Evolutionary conservation across 2,797 vertebrate genomes (phyloP), one percentile per base, ranked within the genome.

Genomic region (Alca torda): DNA sequence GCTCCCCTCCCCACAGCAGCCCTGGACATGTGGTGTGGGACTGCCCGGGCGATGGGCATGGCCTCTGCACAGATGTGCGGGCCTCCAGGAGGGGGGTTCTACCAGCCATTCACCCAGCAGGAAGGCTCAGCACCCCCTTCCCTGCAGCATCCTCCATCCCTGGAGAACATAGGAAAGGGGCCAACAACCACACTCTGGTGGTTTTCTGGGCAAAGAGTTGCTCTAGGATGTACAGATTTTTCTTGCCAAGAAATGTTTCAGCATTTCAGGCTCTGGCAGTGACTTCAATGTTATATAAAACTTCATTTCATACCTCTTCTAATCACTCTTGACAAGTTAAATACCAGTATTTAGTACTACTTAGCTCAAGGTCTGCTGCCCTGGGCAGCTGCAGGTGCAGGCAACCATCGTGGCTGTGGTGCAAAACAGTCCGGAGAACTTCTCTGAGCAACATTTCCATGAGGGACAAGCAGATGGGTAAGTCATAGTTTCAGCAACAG

Each of bases 21-120:
- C 6, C 11, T 0, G 0, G 37, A 1, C 4, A 26, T 53, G 59
- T 2, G 1, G 8, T 10, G 19, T 30, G 33, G 46, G 46, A 33
- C 51, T 60, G 64, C 13, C 65, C 2, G 1, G n/a, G 54, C 14
- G 25, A 33, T 8, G 2, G 24, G 35, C 30, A 45, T 23, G 50
- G 61, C 33, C 54, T 63, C 48, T 4, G 6, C 30, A 20, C 11
- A 24, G 43, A 63, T 2, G 4, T 4, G 2, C 3, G 4, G 37
- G 23, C 33, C 50, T 1, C 14, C 4, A 4, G 37, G 30, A 56
- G 9, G 0, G 26, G 9, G 12, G 2, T 64, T 53, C 45, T 51
- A 70, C 35, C 3, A 3, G 30, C 25, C 61, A 39, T 46, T 54
- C 0, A 0, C 37, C 43, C 69, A 56, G 43, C 2, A 9, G 28